Conservation (phyloP, 2,113 vertebrate genomes). For the Lethenteron camtschaticum region DNA sequence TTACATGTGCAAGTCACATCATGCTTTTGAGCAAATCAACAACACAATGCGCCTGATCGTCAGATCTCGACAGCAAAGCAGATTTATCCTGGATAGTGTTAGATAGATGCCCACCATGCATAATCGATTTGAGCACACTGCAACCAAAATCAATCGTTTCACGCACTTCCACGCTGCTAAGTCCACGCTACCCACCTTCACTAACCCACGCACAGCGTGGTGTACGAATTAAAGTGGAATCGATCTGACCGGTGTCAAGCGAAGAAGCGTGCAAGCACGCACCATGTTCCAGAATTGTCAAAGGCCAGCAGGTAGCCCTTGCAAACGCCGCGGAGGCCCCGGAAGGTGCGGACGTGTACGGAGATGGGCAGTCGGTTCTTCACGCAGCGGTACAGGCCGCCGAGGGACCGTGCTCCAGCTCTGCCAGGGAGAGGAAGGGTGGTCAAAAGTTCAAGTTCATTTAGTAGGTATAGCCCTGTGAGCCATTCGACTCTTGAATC, state of each 20-base stretch:
- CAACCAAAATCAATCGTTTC: not conserved
- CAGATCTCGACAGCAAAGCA: too few species aligned
- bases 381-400: slow-evolving; percentile 63
- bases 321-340: slow-evolving; percentile 77
- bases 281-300: slow-evolving; percentile 99
- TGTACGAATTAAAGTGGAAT: not conserved
- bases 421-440: slow-evolving; percentile 22
- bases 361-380: slow-evolving; percentile 54
- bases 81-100: not conserved
- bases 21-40: too few species aligned
- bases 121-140: not conserved
- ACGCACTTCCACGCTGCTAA: not conserved
- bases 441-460: too few species aligned
- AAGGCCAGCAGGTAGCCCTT: slow-evolving; percentile 80
- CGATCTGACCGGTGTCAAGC: slow-evolving; percentile 4
- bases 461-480: too few species aligned
- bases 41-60: too few species aligned
- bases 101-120: not conserved
- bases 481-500: too few species aligned
- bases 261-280: slow-evolving; percentile 11
- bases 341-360: slow-evolving; percentile 86
- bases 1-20: too few species aligned
- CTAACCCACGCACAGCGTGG: too few species aligned
- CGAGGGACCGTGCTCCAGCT: slow-evolving; percentile 71
- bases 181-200: not conserved